phyloP scores from a whole-genome alignment of 2,113 vertebrate genomes.

The Axis porcinus region DNA sequence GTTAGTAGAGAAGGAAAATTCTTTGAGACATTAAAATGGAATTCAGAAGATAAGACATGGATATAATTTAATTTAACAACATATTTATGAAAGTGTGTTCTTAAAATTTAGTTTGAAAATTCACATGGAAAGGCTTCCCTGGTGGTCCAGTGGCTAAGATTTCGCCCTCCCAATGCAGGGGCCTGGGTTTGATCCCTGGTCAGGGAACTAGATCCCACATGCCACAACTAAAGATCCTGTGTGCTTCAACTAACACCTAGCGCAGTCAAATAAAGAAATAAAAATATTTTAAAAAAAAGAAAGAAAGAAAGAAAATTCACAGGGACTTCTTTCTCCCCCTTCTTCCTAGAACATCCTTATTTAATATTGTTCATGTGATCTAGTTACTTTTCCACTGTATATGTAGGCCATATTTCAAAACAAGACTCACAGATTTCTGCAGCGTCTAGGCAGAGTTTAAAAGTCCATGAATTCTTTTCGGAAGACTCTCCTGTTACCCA shows the following conservation, averaged over 20 bases:
- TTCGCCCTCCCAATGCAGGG: no score
- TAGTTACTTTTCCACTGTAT: not conserved
- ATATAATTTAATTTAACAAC: not conserved
- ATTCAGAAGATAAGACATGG: not conserved
- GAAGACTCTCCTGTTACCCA: not conserved
- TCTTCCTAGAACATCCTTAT: not conserved
- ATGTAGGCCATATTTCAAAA: not conserved
- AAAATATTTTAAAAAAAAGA: no score
- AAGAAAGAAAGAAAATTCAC: not conserved
- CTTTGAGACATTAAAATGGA: not conserved
- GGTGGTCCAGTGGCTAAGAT: no score
- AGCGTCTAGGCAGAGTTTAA: not conserved
- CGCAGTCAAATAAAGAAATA: no score
- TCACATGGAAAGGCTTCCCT: no score
- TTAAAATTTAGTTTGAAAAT: slow-evolving; percentile 1
- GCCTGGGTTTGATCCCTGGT: no score
- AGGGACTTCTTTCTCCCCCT: not conserved
- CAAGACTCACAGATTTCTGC: not conserved
- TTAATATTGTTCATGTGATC: not conserved
- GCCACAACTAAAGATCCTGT: no score
- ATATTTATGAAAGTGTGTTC: not conserved
- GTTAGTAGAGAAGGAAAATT: not conserved
- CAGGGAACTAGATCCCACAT: no score
- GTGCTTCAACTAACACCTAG: no score
- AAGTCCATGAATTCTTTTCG: not conserved